Base-by-base conservation (phyloP, 2,888 invertebrate genomes). In the Bombylius discolor region DNA sequence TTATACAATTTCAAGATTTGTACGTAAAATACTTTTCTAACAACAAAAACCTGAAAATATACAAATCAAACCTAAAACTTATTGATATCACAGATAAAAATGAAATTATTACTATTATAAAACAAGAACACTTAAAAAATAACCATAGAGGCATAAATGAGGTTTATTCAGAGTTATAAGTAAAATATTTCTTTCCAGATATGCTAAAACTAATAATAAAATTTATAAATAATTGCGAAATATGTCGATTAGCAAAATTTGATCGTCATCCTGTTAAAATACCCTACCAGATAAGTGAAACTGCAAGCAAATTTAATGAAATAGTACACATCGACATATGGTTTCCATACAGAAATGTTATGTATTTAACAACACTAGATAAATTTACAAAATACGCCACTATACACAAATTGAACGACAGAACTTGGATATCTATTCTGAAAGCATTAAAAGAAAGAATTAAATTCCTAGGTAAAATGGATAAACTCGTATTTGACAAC, bases 91-190 rank as follows among this genome's bases (percentile, higher is more conserved):
- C 33, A 11, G 36, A n/a, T 12, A 45, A 56, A 31, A 49, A 56
- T 6, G 33, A 56, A 36, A 49, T 44, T 32, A 3, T 49, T 14
- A 33, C 33, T 36, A 13, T 51, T 13, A 45, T 56, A 23, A 42
- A 50, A 49, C 12, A 36, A 6, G 46, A 34, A 14, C 52, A 52
- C n/a, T 14, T 34, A n/a, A 52, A 13, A 42, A 50, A 44, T 11
- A 49, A 55, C 12, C 54, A 55, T 45, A 14, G 45, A 4, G 50
- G 50, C 23, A 50, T 55, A 45, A 55, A 50, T n/a, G 46, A 55
- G 34, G 46, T 55, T 45, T 55, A 33, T 39, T 47, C 5, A 4
- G 36, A 47, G 14, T 23, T 52, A 12, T 39, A 50, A 44, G 11
- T 7, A 23, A 47, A 34, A 34, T 45, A 44, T 23, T 55, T 48